Conservation (phyloP, 2,888 invertebrate species). For the Cinara cedri region DNA sequence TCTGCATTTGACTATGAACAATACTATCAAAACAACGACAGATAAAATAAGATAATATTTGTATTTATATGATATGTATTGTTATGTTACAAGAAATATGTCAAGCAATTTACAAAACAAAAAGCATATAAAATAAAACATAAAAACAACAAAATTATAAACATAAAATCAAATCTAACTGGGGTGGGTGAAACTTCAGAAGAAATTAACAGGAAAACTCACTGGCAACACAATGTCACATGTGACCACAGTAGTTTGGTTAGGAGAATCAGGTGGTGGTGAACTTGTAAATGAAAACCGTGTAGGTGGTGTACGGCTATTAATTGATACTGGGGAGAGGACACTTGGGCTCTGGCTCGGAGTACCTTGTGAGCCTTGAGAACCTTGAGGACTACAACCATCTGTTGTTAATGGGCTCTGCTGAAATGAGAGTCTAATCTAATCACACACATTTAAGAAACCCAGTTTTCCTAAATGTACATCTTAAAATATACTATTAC, state of each 20-base stretch:
- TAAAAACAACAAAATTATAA: conserved; percentile 8
- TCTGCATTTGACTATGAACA: neutral
- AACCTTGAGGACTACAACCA: conserved; percentile 52
- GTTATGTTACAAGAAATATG: conserved; percentile 2
- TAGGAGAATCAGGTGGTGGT: conserved; percentile 62
- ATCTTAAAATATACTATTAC: neutral
- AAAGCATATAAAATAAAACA: conserved; percentile 1
- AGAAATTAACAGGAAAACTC: conserved; percentile 26
- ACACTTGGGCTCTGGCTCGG: conserved; percentile 52
- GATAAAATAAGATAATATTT: neutral
- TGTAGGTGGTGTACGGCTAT: conserved; percentile 58
- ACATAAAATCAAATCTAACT: conserved; percentile 6
- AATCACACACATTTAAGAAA: conserved; percentile 37
- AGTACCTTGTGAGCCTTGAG: conserved; percentile 53
- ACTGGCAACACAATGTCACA: conserved; percentile 54
- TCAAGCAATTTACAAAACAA: conserved; percentile 20
- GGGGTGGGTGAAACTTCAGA: conserved; percentile 14
- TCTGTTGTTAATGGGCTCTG: conserved; percentile 54
- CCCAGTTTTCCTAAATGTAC: neutral
- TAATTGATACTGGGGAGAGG: conserved; percentile 49
- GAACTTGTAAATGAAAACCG: conserved; percentile 61
- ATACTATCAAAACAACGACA: conserved; percentile 1
- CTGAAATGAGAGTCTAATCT: conserved; percentile 52
- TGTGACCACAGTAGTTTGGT: conserved; percentile 52
- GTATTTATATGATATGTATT: neutral